Evolutionary conservation across 1,140 invertebrate species (phyloP).

Genomic region (Gryon sp.): DNA sequence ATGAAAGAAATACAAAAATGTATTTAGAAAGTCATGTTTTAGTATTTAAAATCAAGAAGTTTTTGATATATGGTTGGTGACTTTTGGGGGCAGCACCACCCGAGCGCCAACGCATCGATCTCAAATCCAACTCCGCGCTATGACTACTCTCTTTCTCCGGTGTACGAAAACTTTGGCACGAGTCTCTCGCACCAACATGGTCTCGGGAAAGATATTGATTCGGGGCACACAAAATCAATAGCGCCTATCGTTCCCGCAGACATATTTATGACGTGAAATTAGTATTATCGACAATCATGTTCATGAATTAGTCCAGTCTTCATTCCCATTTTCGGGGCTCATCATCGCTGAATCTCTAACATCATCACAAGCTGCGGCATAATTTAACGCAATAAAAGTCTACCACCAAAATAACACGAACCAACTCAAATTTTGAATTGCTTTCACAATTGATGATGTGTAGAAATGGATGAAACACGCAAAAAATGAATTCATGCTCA

Average conservation of each 20-base stretch:
- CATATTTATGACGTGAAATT: conserved; percentile 37
- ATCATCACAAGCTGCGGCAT: too few species aligned
- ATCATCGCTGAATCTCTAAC: too few species aligned
- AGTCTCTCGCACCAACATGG: conserved; percentile 44
- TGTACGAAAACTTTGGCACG: conserved; percentile 69
- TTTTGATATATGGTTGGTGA: conserved; percentile 38
- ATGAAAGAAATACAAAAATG: too few species aligned
- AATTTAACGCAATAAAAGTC: too few species aligned
- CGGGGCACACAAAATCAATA: conserved; percentile 64
- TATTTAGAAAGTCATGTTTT: too few species aligned
- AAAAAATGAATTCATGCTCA: too few species aligned
- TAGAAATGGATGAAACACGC: neutral
- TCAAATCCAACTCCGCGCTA: conserved; percentile 49
- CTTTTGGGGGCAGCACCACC: conserved; percentile 69
- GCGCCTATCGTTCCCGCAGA: conserved; percentile 32
- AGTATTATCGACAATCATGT: conserved; percentile 37
- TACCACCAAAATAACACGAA: too few species aligned
- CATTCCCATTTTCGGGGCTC: conserved; percentile 10
- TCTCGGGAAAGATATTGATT: conserved; percentile 63
- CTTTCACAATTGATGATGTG: too few species aligned
- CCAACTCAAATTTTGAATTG: too few species aligned
- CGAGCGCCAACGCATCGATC: conserved; percentile 71
- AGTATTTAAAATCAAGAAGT: too few species aligned
- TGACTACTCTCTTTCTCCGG: conserved; percentile 49
- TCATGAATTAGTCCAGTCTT: conserved; percentile 21